These are phyloP conservation scores for Musca vetustissima DNA, from an alignment of 1,140 invertebrate genomes.

Conservation along the genomic window DNA sequence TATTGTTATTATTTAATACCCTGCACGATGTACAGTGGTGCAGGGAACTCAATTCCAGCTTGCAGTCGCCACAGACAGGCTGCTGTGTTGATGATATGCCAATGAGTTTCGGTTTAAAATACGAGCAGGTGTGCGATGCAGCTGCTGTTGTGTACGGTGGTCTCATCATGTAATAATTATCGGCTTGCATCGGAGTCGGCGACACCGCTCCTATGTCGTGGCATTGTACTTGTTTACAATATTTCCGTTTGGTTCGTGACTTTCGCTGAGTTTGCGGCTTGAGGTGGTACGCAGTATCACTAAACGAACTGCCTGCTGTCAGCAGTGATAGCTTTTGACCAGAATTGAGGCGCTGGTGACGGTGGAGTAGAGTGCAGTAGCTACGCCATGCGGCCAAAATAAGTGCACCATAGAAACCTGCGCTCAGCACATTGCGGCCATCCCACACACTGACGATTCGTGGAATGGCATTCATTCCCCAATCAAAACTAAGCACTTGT, in stretches of 20 bases:
- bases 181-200: not conserved
- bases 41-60: conserved; percentile 23
- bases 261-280: conserved; percentile 33
- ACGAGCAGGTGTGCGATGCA: not conserved
- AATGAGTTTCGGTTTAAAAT: conserved; percentile 13
- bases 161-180: not conserved
- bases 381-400: conserved; percentile 57
- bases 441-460: conserved; percentile 74
- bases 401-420: conserved; percentile 70
- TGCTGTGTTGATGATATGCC: not conserved
- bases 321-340: conserved; percentile 3
- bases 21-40: conserved; percentile 19
- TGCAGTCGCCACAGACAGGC: conserved; percentile 25
- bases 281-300: not conserved
- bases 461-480: conserved; percentile 93
- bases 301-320: not conserved
- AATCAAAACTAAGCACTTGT: conserved; percentile 85
- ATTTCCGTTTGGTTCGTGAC: conserved; percentile 48
- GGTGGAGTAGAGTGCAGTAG: conserved; percentile 26
- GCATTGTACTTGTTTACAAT: conserved; percentile 25
- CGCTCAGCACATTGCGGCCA: conserved; percentile 70
- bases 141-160: not conserved
- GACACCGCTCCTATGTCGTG: not conserved
- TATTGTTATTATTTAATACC: conserved; percentile 42
- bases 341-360: not conserved